phyloP scores from a whole-genome alignment of 2,113 vertebrate genomes.

The Uropsilus gracilis region DNA sequence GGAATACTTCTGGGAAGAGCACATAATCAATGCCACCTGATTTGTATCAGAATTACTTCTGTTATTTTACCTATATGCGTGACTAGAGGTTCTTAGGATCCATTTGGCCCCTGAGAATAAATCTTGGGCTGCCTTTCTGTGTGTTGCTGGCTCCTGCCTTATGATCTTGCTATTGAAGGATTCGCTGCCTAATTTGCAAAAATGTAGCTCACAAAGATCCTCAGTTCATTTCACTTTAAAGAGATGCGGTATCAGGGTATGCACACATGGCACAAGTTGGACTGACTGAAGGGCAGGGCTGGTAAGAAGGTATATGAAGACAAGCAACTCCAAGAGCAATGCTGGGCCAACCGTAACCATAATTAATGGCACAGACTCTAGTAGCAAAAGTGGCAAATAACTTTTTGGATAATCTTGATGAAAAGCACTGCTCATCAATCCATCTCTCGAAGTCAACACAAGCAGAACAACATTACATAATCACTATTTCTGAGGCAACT shows the following conservation, averaged over 20 bases:
- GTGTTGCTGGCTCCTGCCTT: background rate
- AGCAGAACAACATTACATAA: background rate
- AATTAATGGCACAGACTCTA: background rate
- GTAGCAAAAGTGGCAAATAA: background rate
- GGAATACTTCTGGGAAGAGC: background rate
- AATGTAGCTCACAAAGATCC: background rate
- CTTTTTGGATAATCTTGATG: background rate
- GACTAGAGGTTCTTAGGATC: background rate
- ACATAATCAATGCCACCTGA: background rate
- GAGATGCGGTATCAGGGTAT: background rate
- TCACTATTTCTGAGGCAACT: background rate
- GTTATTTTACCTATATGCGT: background rate
- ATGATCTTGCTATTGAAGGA: background rate
- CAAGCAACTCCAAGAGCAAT: background rate
- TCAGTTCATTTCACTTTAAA: background rate
- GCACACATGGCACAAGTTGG: background rate
- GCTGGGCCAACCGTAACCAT: background rate
- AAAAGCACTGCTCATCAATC: background rate
- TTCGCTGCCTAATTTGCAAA: background rate
- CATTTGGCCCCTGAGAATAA: background rate
- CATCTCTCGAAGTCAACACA: background rate
- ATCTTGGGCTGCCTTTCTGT: background rate
- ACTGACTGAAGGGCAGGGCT: background rate
- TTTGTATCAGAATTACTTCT: background rate
- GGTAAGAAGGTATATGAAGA: background rate